Evolutionary conservation across 2,888 invertebrate species (phyloP).

Genomic region (Heliconius sara): DNA sequence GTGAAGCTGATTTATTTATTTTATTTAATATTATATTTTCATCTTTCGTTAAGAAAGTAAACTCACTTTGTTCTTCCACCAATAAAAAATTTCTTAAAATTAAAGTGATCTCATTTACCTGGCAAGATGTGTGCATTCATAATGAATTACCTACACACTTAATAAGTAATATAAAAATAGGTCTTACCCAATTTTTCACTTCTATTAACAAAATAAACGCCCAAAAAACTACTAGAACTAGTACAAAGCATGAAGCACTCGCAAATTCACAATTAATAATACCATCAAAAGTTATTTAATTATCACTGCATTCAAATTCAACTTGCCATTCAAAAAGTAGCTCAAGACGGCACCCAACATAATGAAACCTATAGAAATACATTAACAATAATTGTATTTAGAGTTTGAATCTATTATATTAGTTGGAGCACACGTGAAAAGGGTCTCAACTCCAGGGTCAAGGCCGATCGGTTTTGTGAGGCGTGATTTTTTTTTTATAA

Average conservation of each 20-base stretch:
- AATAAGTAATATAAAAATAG: no score
- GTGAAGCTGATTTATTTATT: no score
- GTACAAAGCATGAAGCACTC: neutral
- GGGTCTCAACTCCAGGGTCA: slow-evolving; percentile 6
- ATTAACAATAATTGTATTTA: slow-evolving; percentile 4
- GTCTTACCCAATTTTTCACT: no score
- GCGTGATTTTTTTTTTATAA: neutral
- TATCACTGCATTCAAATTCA: neutral
- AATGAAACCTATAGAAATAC: neutral
- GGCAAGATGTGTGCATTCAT: no score
- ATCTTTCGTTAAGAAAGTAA: no score
- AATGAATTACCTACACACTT: no score
- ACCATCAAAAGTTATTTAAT: slow-evolving; percentile 17
- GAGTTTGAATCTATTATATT: neutral
- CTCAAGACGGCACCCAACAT: neutral
- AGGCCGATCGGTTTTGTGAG: neutral
- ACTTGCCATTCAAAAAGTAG: neutral
- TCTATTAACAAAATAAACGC: neutral
- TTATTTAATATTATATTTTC: no score
- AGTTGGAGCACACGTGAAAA: neutral
- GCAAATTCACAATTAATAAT: neutral
- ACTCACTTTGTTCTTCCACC: no score
- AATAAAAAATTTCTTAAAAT: no score
- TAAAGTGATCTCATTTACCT: no score
- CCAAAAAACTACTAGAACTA: neutral